These are phyloP conservation scores for Steatocranus sp. DNA, from an alignment of 2,797 vertebrate species.

Conservation along the genomic window DNA sequence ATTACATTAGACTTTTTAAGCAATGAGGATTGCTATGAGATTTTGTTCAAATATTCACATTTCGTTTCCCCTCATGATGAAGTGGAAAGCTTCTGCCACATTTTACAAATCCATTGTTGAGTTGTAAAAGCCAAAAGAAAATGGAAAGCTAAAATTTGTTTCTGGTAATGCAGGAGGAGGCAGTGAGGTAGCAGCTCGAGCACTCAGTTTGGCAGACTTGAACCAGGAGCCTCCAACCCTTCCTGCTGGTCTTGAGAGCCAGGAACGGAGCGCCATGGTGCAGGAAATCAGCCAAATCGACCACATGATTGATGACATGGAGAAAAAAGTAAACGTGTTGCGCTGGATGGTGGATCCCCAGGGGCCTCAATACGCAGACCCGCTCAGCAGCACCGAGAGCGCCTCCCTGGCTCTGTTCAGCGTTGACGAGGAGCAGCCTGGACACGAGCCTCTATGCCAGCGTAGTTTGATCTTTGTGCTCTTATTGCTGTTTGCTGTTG, in stretches of 20 bases:
- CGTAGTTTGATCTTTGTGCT: conserved; percentile 31
- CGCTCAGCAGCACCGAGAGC: conserved; percentile 64
- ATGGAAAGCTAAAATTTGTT: neutral
- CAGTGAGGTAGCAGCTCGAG: conserved; percentile 67
- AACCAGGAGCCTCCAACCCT: conserved; percentile 8
- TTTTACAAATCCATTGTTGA: neutral
- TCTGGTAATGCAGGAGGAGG: conserved; percentile 50
- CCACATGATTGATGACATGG: conserved; percentile 72
- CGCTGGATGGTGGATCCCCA: conserved; percentile 71
- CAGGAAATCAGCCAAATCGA: conserved; percentile 64
- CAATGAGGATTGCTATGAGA: neutral
- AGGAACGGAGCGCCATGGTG: conserved; percentile 68
- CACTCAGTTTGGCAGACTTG: conserved; percentile 67
- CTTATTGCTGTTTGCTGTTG: conserved; percentile 42
- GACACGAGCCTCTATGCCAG: conserved; percentile 19
- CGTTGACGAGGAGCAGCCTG: conserved; percentile 61
- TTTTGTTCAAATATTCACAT: neutral
- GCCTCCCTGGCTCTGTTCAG: conserved; percentile 64
- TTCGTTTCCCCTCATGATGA: rapidly evolving
- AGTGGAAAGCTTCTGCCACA: neutral
- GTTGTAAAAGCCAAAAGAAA: neutral
- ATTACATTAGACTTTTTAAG: neutral
- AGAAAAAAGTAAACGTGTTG: conserved; percentile 72
- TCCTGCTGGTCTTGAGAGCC: conserved; percentile 54
- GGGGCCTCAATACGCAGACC: conserved; percentile 60